These are phyloP conservation scores for Panurus biarmicus DNA, from an alignment of 2,113 vertebrate genomes.

Conservation along the genomic window DNA sequence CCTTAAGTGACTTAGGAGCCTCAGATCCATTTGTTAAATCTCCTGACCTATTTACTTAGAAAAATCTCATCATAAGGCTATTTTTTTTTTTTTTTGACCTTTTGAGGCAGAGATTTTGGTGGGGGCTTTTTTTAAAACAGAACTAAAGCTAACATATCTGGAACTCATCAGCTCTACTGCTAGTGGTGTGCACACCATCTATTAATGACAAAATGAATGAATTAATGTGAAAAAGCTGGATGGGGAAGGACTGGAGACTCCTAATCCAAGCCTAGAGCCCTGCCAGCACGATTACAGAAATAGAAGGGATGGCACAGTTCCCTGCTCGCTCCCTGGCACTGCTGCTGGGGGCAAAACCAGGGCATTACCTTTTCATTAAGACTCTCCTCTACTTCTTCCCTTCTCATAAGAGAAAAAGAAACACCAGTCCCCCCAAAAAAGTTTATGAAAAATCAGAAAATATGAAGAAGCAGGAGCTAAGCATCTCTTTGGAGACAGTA, in stretches of 20 bases:
- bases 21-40: neutral
- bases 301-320: neutral
- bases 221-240: neutral
- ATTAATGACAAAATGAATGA: neutral
- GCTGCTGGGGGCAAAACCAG: neutral
- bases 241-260: neutral
- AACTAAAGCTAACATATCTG: neutral
- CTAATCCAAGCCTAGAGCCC: neutral
- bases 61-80: neutral
- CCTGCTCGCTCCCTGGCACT: neutral
- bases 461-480: neutral
- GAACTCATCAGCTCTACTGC: neutral
- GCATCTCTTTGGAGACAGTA: neutral
- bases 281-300: neutral
- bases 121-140: neutral
- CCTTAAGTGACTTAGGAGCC: neutral
- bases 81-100: neutral
- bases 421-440: neutral
- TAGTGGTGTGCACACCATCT: neutral
- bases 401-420: neutral
- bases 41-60: neutral
- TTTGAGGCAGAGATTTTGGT: neutral
- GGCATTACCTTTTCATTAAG: neutral
- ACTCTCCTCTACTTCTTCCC: neutral
- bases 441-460: neutral